Base-by-base conservation (phyloP, 2,888 invertebrate genomes). In the Sphecodes monilicornis region DNA sequence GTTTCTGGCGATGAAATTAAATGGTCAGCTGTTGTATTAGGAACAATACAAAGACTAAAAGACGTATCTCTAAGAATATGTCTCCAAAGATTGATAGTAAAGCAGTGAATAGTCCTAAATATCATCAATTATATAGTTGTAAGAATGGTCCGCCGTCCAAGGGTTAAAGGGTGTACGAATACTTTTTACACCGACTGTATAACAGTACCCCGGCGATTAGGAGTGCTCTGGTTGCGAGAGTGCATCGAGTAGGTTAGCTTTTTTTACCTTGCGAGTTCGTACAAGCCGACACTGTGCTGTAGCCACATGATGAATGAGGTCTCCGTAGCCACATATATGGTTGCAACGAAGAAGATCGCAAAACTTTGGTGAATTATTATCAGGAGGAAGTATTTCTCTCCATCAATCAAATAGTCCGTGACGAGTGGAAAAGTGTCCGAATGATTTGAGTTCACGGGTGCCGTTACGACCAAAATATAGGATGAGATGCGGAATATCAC, bases 351-450 rank as follows among this genome's bases (percentile, higher is more conserved):
- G 3, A n/a, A 10, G n/a, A 54, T n/a, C 54, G 54, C 3, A 10
- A 54, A 0, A n/a, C 5, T 22, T 8, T 70, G 43, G 10, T 73
- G 72, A 22, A 73, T 22, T 32, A 22, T 13, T 5, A 73, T 54
- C 0, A 16, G 4, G 29, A n/a, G 36, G n/a, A 54, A 22, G 13
- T 73, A 73, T 13, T 11, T 73, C 11, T 54, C 10, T 13, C 54
- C 36, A 3, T 73, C 54, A 13, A 73, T 29, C 8, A 54, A n/a
- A 29, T 73, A 73, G 16, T 73, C 72, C 36, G 54, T 36, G 39
- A 36, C 36, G n/a, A 54, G 1, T 8, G 54, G 72, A 8, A 54
- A 36, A 13, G n/a, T 8, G 54, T 13, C 3, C 10, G 4, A 3
- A 13, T 22, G n/a, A n/a, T 54, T 54, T 13, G 18, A 36, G 36